Evolutionary conservation across 1,140 invertebrate genomes (phyloP), one percentile per base, ranked within the genome.

Genomic region (Pseudomyrmex sp.): DNA sequence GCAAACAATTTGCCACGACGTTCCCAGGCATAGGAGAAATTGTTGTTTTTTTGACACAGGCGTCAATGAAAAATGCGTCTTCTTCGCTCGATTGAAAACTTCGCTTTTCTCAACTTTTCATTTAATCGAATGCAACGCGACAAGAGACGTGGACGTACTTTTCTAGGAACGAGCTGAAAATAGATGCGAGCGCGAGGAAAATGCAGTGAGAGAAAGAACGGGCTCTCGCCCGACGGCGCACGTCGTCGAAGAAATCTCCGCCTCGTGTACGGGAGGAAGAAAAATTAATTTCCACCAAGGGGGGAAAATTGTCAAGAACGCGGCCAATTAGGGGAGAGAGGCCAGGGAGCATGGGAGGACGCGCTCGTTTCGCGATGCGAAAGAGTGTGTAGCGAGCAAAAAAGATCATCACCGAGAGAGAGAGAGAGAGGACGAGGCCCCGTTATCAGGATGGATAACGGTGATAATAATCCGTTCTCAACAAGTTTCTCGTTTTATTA

Each of bases 401-500:
- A 68, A 75, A 44, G 56, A 26, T 9, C 15, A 23, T 50, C 54
- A 20, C 4, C 26, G 56, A 18, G 7, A 13, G n/a, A 58, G 48
- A 52, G 48, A 56, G 48, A 50, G 56, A 80, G 56, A 50, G 63
- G 69, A 79, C 56, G 68, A 79, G 52, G 52, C 74, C 69, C 80
- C 82, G 82, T 84, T 87, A 87, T 87, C 86, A 84, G 62, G 56
- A 75, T 72, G 58, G 63, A 83, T 87, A 88, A 88, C 80, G 73
- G 61, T 79, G 80, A 84, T 80, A 80, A 88, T 84, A 87, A 87
- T n/a, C 20, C 46, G 69, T 59, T 68, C 59, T 65, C 35, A 35
- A 5, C 48, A 18, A 46, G 12, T 58, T 65, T 54, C 35, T 35
- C 35, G 35, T 35, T 68, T 76, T 66, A 52, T 85, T 85, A 85